Percentiles rank a stretch among this genome's conserved stretches.
These are phyloP conservation scores for Eleginops maclovinus DNA, from an alignment of 2,113 vertebrate species.

Conservation along the genomic window DNA sequence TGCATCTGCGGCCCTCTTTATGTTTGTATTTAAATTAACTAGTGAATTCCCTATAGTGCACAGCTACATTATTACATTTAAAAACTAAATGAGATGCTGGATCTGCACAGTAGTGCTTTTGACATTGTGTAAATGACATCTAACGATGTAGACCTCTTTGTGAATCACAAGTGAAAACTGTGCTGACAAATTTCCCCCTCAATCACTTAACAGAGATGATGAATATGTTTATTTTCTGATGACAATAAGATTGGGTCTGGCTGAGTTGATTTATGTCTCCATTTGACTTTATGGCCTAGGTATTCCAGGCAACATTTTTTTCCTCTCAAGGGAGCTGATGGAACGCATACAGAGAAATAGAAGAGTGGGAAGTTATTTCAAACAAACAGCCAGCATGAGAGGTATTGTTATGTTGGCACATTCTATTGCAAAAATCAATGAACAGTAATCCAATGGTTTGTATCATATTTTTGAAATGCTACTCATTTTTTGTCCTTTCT, in stretches of 20 bases:
- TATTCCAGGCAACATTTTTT: slow-evolving; percentile 38
- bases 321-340: slow-evolving; percentile 11
- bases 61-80: neutral
- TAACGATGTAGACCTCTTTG: slow-evolving; percentile 33
- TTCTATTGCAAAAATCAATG: neutral
- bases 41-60: slow-evolving; percentile 3
- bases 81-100: slow-evolving; percentile 13
- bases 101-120: slow-evolving; percentile 26
- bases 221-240: slow-evolving; percentile 64
- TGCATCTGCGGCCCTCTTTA: slow-evolving; percentile 8
- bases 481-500: too few relatives aligned
- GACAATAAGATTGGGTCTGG: slow-evolving; percentile 28
- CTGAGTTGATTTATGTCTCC: slow-evolving; percentile 55
- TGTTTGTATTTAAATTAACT: slow-evolving; percentile 46
- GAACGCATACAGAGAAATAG: slow-evolving; percentile 16
- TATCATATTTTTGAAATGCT: too few relatives aligned
- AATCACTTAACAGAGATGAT: slow-evolving; percentile 55
- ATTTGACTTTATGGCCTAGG: slow-evolving; percentile 41
- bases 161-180: slow-evolving; percentile 18
- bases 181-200: slow-evolving; percentile 25
- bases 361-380: slow-evolving; percentile 21
- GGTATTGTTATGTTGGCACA: neutral
- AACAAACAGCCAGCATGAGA: slow-evolving; percentile 8
- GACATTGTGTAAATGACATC: slow-evolving; percentile 47
- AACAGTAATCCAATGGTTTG: too few relatives aligned